phyloP scores from a whole-genome alignment of 2,888 invertebrate species.

The Dynastes grantii region DNA sequence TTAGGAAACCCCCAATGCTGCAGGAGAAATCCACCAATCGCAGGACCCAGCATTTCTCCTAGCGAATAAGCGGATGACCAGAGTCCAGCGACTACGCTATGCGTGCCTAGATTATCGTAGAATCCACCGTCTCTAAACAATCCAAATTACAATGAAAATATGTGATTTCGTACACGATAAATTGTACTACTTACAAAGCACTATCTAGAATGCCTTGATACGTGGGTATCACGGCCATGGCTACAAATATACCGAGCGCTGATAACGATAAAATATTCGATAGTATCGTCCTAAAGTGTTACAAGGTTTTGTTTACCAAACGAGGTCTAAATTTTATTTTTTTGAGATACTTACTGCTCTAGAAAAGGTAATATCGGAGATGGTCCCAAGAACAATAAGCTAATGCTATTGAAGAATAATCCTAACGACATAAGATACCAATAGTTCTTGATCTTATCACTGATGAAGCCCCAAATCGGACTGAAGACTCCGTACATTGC shows the following conservation, averaged over 20 bases:
- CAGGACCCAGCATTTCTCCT: constrained; percentile 81
- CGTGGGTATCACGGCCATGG: constrained; percentile 81
- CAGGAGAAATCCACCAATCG: constrained; percentile 77
- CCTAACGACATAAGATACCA: constrained; percentile 83
- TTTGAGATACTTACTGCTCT: constrained; percentile 71
- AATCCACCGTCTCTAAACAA: constrained; percentile 76
- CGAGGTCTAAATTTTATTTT: neutral
- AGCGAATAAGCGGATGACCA: constrained; percentile 84
- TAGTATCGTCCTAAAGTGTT: constrained; percentile 74
- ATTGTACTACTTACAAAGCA: constrained; percentile 76
- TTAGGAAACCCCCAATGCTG: constrained; percentile 79
- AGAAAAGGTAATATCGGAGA: constrained; percentile 75
- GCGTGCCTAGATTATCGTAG: constrained; percentile 78
- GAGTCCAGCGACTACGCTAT: constrained; percentile 82
- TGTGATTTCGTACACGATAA: neutral
- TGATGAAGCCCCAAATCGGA: constrained; percentile 82
- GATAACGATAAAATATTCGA: constrained; percentile 78
- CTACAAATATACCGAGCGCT: constrained; percentile 80
- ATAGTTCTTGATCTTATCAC: constrained; percentile 76
- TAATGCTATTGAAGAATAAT: constrained; percentile 75
- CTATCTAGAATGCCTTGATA: constrained; percentile 82
- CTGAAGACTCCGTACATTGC: constrained; percentile 82
- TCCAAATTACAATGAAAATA: constrained; percentile 39
- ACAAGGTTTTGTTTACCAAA: neutral
- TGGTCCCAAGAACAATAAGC: constrained; percentile 79